Percentiles rank a stretch among this genome's conserved stretches.
These are phyloP conservation scores for Lipophrys pholis DNA, from an alignment of 2,113 vertebrate species.

Conservation along the genomic window DNA sequence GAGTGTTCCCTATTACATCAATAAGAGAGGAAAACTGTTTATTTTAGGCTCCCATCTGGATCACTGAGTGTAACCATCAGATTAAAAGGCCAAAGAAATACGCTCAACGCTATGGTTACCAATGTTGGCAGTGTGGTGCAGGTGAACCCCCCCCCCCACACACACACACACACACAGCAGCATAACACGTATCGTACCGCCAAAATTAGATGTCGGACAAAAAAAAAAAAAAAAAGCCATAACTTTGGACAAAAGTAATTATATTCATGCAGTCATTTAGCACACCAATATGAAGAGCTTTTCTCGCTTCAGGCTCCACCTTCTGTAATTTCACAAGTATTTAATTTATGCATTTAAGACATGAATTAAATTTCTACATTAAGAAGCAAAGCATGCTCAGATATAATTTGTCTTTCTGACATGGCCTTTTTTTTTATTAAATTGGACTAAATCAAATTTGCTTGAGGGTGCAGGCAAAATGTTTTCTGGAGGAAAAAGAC, in stretches of 20 bases:
- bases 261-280: constrained; percentile 34
- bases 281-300: constrained; percentile 7
- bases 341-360: constrained; percentile 51
- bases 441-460: constrained; percentile 45
- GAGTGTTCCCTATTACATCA: constrained; percentile 18
- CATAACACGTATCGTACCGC: neutral
- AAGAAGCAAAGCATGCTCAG: constrained; percentile 23
- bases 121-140: too few species aligned
- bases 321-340: constrained; percentile 40
- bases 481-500: neutral
- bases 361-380: constrained; percentile 42
- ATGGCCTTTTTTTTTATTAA: constrained; percentile 48
- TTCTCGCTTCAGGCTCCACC: constrained; percentile 27
- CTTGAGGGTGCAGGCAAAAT: neutral
- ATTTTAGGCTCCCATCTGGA: constrained; percentile 43
- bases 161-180: constrained; percentile 23
- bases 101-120: neutral
- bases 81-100: constrained; percentile 45
- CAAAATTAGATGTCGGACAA: neutral
- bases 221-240: constrained; percentile 10
- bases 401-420: constrained; percentile 52
- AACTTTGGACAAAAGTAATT: constrained; percentile 34
- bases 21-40: constrained; percentile 20
- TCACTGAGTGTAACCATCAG: constrained; percentile 43
- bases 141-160: too few species aligned